Evolutionary conservation across 2,113 vertebrate species (phyloP), one percentile per base, ranked within the genome.

Genomic region (Mormoops blainvillei): DNA sequence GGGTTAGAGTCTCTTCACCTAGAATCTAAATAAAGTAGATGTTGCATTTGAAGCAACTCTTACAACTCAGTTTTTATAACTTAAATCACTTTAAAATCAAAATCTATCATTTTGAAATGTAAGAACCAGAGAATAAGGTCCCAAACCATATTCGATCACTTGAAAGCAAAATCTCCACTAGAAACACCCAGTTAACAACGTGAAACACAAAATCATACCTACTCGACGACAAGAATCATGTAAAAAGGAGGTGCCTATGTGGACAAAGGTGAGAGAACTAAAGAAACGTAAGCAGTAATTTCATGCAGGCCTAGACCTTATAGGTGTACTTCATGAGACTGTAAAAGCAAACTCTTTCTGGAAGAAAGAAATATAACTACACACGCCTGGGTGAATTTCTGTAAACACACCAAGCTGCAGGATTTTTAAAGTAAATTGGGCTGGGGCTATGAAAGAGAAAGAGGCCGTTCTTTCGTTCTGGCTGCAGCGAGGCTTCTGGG

Each of bases 401-500:
- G 78, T 92, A 97, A 95, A 96, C 71, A 92, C 33, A n/a, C 43
- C 43, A 68, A 14, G 52, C 50, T 84, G 26, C 33, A 77, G 63
- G 89, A 81, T 76, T 95, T 74, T 14, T 50, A 86, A 87, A 61
- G 87, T 61, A 58, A 80, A 45, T 56, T n/a, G 67, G 45, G 24
- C 56, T 50, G 58, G 76, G 16, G 36, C 73, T 83, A 41, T 36
- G 11, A 20, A 50, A 41, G 43, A 65, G 73, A 71, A 56, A 70
- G 73, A 80, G 33, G 33, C 14, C 2, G 0, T 87, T 91, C 78
- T 89, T 80, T 89, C 13, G 78, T 83, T 73, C 83, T 67, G 77
- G 63, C 33, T 78, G 8, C 54, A 83, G 78, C 11, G 31, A 93
- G 70, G 71, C 20, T 28, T 80, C 68, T 54, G 56, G 90, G 77